Base-by-base conservation (phyloP, 2,113 vertebrate species). In the Rhegmatorhina hoffmannsi region DNA sequence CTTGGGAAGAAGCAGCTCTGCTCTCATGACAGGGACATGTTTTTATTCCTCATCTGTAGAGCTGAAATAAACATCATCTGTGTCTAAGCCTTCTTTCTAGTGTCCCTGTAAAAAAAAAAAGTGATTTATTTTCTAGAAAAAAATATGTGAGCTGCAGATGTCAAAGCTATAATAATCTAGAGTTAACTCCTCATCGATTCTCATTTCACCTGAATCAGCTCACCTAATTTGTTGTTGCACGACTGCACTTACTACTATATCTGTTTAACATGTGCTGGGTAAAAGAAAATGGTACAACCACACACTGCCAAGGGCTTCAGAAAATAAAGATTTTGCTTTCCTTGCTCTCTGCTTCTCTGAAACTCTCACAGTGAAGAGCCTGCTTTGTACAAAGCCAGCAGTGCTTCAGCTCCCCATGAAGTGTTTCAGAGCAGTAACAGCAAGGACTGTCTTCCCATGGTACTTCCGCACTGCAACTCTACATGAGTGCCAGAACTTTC, bases 381-480 rank as follows among this genome's bases (percentile, higher is more conserved):
- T 23, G 50, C 62, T 82, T 70, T 74, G 36, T 64, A 82, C 40
- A 72, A 79, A 92, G 47, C 17, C 47, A 46, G 52, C 1, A 34
- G 56, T 1, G 11, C 40, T 80, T 73, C 87, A 58, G 55, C 50
- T 75, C 28, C n/a, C 2, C 5, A 20, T 24, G 77, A 69, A 84
- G 43, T 5, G 36, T 26, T 68, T 38, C 52, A 49, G 44, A 55
- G 72, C 47, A 70, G 13, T 43, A 84, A 59, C 34, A 79, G n/a
- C 8, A 2, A 63, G 34, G 33, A 58, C 33, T 43, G n/a, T 8
- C 44, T 60, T 52, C 58, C 79, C 47, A 23, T 4, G 1, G 70
- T 38, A 46, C 38, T 67, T 53, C 25, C 47, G 20, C 6, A 1
- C 43, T 25, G 17, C 0, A 0, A 26, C n/a, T 50, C 63, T 16